These are phyloP conservation scores for Telmatherina bonti DNA, from an alignment of 2,797 vertebrate genomes.

Conservation along the genomic window DNA sequence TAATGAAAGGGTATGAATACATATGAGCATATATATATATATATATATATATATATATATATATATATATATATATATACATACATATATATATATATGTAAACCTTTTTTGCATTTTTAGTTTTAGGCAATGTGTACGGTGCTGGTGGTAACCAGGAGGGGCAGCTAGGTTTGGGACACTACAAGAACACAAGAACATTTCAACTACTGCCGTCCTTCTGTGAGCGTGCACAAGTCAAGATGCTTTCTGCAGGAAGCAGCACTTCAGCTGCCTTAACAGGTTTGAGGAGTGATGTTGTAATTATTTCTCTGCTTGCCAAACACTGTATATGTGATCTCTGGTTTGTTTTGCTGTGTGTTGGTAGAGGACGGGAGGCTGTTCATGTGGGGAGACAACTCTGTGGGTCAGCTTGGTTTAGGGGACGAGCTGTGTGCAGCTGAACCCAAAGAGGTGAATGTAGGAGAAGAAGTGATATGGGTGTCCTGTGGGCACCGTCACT, in stretches of 20 bases:
- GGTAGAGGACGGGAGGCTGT: conserved; percentile 89
- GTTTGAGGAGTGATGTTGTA: conserved; percentile 65
- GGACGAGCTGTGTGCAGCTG: conserved; percentile 64
- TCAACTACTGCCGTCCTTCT: conserved; percentile 85
- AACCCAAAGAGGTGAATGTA: conserved; percentile 85
- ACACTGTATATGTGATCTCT: background rate
- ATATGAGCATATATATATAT: too few species aligned
- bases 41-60: too few species aligned
- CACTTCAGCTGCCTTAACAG: conserved; percentile 91
- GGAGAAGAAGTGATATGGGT: conserved; percentile 86
- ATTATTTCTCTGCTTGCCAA: background rate
- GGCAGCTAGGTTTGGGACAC: conserved; percentile 90
- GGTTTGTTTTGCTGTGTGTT: conserved; percentile 12
- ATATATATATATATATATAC: too few species aligned
- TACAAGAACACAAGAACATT: conserved; percentile 84
- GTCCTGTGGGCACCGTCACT: conserved; percentile 92
- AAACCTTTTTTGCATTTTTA: conserved; percentile 57
- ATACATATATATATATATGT: too few species aligned
- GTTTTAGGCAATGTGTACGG: conserved; percentile 84
- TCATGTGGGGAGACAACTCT: conserved; percentile 93
- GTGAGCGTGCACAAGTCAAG: conserved; percentile 82
- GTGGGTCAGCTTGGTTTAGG: conserved; percentile 91
- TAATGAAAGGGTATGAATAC: too few species aligned
- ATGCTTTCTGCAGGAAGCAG: conserved; percentile 89
- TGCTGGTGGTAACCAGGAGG: conserved; percentile 89